Conservation (phyloP, 2,797 vertebrate genomes). For the Enteromius radiatus region DNA sequence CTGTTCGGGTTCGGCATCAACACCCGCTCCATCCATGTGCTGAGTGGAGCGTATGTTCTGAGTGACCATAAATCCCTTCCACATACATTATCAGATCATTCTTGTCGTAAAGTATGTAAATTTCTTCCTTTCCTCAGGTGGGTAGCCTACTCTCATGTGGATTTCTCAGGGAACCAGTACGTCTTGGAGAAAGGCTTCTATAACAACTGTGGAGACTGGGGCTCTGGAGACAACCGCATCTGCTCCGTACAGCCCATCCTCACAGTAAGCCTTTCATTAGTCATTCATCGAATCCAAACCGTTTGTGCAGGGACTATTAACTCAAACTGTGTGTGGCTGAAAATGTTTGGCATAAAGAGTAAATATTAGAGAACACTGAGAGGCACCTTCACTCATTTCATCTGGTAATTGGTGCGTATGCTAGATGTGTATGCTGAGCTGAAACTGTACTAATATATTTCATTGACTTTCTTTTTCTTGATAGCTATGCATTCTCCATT, state of each 20-base stretch:
- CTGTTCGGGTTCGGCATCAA: slow-evolving; percentile 75
- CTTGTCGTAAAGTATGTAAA: not conserved
- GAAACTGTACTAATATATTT: not conserved
- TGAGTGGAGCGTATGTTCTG: slow-evolving; percentile 87
- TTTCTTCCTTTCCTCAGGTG: slow-evolving; percentile 76
- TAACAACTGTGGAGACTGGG: slow-evolving; percentile 90
- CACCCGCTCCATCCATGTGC: slow-evolving; percentile 87
- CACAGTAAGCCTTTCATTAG: slow-evolving; percentile 71
- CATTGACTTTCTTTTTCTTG: not conserved
- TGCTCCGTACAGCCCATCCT: slow-evolving; percentile 89
- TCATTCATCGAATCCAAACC: not conserved
- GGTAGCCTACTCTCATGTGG: slow-evolving; percentile 90
- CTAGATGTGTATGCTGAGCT: too few species aligned
- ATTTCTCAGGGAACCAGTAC: slow-evolving; percentile 91
- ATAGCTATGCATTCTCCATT: not conserved
- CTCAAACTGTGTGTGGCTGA: not conserved
- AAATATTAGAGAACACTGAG: not conserved
- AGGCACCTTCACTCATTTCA: not conserved
- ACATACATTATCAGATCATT: not conserved
- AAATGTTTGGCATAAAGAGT: not conserved
- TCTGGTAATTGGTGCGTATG: too few species aligned
- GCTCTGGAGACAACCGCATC: slow-evolving; percentile 79
- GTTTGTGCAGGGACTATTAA: not conserved
- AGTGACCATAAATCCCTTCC: not conserved
- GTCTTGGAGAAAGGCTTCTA: slow-evolving; percentile 95